A percentile compares a stretch with the other conserved stretches of the same genome.
phyloP scores from a whole-genome alignment of 2,888 invertebrate genomes.

The Diarsia brunnea region DNA sequence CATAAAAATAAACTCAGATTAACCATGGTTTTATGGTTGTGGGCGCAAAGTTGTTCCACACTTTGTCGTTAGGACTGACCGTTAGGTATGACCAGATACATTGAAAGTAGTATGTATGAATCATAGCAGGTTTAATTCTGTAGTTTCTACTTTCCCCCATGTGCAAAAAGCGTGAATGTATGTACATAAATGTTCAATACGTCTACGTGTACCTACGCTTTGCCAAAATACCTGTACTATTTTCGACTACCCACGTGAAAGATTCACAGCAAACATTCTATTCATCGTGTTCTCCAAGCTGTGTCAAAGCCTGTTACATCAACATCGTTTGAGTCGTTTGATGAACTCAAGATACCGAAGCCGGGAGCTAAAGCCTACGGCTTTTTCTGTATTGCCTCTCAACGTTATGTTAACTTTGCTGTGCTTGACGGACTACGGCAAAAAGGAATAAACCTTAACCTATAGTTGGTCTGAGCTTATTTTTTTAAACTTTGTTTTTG shows the following conservation, averaged over 20 bases:
- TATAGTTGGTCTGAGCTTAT: neutral
- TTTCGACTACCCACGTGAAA: constrained; percentile 22
- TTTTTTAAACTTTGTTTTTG: neutral
- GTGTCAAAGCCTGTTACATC: constrained; percentile 50
- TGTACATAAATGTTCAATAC: neutral
- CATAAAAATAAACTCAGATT: neutral
- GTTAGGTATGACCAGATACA: neutral
- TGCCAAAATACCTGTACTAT: constrained; percentile 33
- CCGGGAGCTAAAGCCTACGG: constrained; percentile 33
- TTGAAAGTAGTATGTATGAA: neutral
- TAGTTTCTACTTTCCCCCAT: neutral
- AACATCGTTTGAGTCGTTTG: constrained; percentile 56
- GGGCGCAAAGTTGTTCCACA: neutral
- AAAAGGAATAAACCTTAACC: constrained; percentile 9
- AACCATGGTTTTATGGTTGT: neutral
- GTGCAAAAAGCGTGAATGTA: neutral
- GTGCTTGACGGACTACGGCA: constrained; percentile 17
- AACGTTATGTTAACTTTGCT: constrained; percentile 28
- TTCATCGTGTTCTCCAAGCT: constrained; percentile 46
- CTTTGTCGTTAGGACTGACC: neutral
- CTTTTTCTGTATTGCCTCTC: constrained; percentile 44
- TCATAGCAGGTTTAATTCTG: neutral
- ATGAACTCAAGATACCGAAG: constrained; percentile 55
- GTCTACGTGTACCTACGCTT: neutral
- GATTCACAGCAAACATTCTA: constrained; percentile 44